Evolutionary conservation across 2,113 vertebrate genomes (phyloP).

Genomic region (Benitochromis conjunctus): DNA sequence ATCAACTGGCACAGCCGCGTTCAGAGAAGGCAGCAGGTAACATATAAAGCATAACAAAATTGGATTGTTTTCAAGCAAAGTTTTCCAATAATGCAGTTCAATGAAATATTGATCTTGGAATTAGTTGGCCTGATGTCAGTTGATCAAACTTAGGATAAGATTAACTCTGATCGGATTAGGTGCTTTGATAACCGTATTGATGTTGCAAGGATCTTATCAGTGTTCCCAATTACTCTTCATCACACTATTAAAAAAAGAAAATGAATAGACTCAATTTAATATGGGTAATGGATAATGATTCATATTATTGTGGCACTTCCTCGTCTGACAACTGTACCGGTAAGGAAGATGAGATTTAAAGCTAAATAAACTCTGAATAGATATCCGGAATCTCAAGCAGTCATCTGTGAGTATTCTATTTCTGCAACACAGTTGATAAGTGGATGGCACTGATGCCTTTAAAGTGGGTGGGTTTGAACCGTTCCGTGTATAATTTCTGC

Average conservation of each 20-base stretch:
- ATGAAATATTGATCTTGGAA: conserved; percentile 8
- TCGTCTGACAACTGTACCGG: not conserved
- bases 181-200: not conserved
- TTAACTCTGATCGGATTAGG: not conserved
- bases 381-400: not conserved
- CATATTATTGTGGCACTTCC: not conserved
- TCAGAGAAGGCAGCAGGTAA: not conserved
- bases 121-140: not conserved
- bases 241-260: not conserved
- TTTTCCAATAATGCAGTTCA: not conserved
- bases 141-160: conserved; percentile 9
- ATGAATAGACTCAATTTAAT: not conserved
- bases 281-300: not conserved
- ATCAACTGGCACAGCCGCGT: not conserved
- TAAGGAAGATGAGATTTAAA: not conserved
- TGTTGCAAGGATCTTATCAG: not conserved
- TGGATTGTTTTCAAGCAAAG: not conserved
- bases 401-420: not conserved
- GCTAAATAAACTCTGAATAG: not conserved
- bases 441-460: not conserved
- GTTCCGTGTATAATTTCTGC: not conserved
- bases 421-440: not conserved
- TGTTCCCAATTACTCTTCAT: not conserved
- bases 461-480: not conserved
- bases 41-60: not conserved